phyloP scores from a whole-genome alignment of 2,113 vertebrate species.

The Microtus pennsylvanicus region DNA sequence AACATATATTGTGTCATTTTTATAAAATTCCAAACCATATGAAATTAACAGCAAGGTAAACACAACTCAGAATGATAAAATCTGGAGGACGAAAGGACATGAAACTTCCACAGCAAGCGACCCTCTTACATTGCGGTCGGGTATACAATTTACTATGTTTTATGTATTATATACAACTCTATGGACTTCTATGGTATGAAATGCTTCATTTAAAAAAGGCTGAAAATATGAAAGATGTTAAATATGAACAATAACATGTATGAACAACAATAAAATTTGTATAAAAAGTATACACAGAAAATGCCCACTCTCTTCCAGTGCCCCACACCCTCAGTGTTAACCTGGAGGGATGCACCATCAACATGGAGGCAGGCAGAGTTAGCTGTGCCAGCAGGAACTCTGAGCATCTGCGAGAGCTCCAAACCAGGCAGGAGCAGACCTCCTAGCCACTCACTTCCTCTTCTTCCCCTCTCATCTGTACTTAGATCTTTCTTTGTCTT shows the following conservation, averaged over 20 bases:
- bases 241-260: slow-evolving; percentile 64
- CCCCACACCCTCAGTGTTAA: slow-evolving; percentile 36
- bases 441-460: neutral
- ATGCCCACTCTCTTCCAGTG: slow-evolving; percentile 60
- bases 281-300: slow-evolving; percentile 74
- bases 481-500: slow-evolving; percentile 91
- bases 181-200: slow-evolving; percentile 46
- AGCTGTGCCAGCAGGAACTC: slow-evolving; percentile 46
- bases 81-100: neutral
- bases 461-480: slow-evolving; percentile 85
- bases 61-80: slow-evolving; percentile 43
- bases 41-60: slow-evolving; percentile 65
- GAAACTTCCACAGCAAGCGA: slow-evolving; percentile 12
- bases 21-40: slow-evolving; percentile 74
- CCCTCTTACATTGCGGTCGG: neutral
- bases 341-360: neutral
- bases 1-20: slow-evolving; percentile 49
- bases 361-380: neutral
- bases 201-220: slow-evolving; percentile 58
- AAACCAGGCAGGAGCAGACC: slow-evolving; percentile 1
- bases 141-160: slow-evolving; percentile 51
- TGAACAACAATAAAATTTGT: slow-evolving; percentile 64
- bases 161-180: slow-evolving; percentile 54
- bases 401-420: neutral
- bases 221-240: slow-evolving; percentile 60